Evolutionary conservation across 1,140 invertebrate genomes (phyloP).

Genomic region (Drosophila eugracilis): DNA sequence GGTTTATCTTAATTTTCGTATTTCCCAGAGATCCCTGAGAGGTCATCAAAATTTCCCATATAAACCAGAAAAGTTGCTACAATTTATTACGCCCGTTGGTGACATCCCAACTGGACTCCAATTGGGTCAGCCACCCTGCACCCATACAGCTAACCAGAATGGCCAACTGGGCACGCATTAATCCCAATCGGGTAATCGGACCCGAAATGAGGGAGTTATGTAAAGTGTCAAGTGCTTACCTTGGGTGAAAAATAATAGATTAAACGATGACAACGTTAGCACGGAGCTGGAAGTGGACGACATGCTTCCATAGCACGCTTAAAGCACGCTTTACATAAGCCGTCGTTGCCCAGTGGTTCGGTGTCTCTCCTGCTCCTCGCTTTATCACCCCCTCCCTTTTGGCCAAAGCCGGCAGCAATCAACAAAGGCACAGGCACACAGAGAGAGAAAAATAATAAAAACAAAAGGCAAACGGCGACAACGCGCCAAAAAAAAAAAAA

Average conservation of each 20-base stretch:
- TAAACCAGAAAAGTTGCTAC: slow-evolving; percentile 9
- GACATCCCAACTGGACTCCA: slow-evolving; percentile 17
- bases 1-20: slow-evolving; percentile 10
- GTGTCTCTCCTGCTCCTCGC: slow-evolving; percentile 8
- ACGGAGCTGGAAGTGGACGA: slow-evolving; percentile 83
- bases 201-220: slow-evolving; percentile 17
- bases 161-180: slow-evolving; percentile 15
- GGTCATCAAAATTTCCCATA: slow-evolving; percentile 13
- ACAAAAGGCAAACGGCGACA: slow-evolving; percentile 23
- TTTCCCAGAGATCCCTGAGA: neutral
- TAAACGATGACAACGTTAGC: slow-evolving; percentile 84
- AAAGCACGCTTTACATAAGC: slow-evolving; percentile 81
- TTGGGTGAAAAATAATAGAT: slow-evolving; percentile 85
- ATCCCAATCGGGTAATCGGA: slow-evolving; percentile 25
- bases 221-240: slow-evolving; percentile 65
- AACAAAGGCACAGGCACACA: slow-evolving; percentile 16
- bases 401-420: slow-evolving; percentile 44
- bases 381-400: slow-evolving; percentile 15
- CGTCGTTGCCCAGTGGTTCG: neutral
- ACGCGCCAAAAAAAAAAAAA: slow-evolving; percentile 55
- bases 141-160: neutral
- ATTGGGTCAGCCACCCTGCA: slow-evolving; percentile 16
- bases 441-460: slow-evolving; percentile 18
- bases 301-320: slow-evolving; percentile 84
- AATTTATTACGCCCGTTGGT: slow-evolving; percentile 17